Evolutionary conservation across 2,113 vertebrate genomes (phyloP).

Genomic region (Pangasianodon hypophthalmus): DNA sequence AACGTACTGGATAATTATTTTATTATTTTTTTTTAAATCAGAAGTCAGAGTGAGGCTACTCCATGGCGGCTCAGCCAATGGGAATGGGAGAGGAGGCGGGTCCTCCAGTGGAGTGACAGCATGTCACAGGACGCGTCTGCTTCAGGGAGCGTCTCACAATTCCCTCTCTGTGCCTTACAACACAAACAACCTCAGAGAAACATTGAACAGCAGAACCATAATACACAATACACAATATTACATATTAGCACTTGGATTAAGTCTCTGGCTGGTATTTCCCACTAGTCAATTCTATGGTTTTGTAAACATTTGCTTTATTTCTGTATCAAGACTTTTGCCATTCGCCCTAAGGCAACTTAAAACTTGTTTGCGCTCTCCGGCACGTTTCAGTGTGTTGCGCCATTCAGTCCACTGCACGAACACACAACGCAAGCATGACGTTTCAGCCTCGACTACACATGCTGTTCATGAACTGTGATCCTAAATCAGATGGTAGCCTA

Average conservation of each 20-base stretch:
- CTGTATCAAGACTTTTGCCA: too few species aligned
- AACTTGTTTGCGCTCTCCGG: not conserved
- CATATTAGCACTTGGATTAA: not conserved
- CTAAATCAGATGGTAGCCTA: not conserved
- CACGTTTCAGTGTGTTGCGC: slow-evolving; percentile 22
- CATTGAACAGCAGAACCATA: not conserved
- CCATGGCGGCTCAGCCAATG: slow-evolving; percentile 36
- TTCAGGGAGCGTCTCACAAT: slow-evolving; percentile 54
- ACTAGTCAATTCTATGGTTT: too few species aligned
- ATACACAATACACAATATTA: not conserved
- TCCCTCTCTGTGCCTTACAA: not conserved
- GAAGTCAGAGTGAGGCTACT: not conserved
- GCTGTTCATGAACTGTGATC: not conserved
- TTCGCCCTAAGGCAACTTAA: not conserved
- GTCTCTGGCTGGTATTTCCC: not conserved
- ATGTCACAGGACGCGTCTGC: slow-evolving; percentile 31
- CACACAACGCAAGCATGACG: slow-evolving; percentile 23
- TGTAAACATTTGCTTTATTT: not conserved
- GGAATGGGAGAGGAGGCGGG: slow-evolving; percentile 42
- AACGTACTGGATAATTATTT: not conserved
- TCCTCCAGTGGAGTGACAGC: slow-evolving; percentile 42
- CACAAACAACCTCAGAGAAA: not conserved
- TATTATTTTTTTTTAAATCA: not conserved
- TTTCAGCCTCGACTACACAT: not conserved
- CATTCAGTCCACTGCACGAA: not conserved